phyloP scores from a whole-genome alignment of 2,888 invertebrate species.

The Pyrgus malvae region DNA sequence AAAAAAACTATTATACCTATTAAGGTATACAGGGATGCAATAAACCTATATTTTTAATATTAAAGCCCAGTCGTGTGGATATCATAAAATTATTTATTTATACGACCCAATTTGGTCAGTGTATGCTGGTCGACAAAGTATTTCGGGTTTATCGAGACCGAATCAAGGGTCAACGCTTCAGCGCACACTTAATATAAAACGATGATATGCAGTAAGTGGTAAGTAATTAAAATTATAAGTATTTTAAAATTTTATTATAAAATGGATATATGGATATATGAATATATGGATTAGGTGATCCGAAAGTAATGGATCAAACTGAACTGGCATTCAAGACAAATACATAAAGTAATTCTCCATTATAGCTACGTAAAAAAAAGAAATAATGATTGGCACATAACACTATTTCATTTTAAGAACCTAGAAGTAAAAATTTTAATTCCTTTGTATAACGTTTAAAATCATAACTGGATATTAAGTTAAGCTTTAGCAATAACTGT shows the following conservation, averaged over 20 bases:
- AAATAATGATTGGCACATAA: too few relatives aligned
- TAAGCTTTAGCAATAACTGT: slow-evolving; percentile 8
- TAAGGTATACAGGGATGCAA: too few relatives aligned
- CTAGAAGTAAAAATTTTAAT: too few relatives aligned
- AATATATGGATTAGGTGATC: too few relatives aligned
- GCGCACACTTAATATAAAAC: slow-evolving; percentile 60
- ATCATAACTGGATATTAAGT: background rate
- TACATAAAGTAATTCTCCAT: too few relatives aligned
- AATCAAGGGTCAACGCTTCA: slow-evolving; percentile 75
- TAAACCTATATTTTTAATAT: slow-evolving; percentile 8
- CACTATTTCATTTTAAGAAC: too few relatives aligned
- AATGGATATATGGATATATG: background rate
- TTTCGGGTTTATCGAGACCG: slow-evolving; percentile 72
- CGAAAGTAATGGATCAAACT: too few relatives aligned
- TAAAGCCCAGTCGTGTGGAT: slow-evolving; percentile 34
- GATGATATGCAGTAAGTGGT: slow-evolving; percentile 42
- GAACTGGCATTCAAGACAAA: too few relatives aligned
- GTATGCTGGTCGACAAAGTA: slow-evolving; percentile 72
- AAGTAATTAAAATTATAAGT: background rate
- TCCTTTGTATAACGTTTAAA: too few relatives aligned
- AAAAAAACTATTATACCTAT: too few relatives aligned
- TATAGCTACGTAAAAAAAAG: too few relatives aligned
- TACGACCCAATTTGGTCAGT: slow-evolving; percentile 69
- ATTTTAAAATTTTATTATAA: background rate
- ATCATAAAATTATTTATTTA: slow-evolving; percentile 77